Conservation (phyloP, 1,140 invertebrate species). For the Macrocentrus cingulum region DNA sequence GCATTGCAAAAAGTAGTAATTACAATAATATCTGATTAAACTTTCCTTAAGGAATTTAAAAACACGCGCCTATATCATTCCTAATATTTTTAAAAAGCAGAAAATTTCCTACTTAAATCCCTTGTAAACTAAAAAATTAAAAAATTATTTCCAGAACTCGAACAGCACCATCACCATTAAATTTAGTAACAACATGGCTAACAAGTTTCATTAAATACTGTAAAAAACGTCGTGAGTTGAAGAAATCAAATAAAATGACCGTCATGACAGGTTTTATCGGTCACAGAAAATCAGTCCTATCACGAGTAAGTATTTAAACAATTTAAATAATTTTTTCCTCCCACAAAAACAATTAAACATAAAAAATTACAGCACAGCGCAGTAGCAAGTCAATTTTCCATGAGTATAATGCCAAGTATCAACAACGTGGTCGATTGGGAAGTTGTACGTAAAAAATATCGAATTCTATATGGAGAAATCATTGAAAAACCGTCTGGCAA, state of each 20-base stretch:
- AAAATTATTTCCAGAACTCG: conserved; percentile 68
- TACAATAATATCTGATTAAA: too few species aligned
- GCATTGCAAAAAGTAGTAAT: too few species aligned
- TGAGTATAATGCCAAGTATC: conserved; percentile 69
- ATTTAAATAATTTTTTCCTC: neutral
- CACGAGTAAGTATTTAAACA: conserved; percentile 32
- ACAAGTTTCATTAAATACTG: conserved; percentile 71
- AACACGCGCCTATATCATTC: too few species aligned
- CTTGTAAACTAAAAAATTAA: neutral
- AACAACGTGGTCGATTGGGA: conserved; percentile 90
- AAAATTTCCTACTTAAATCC: too few species aligned
- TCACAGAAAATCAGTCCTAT: conserved; percentile 36
- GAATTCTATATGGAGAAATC: conserved; percentile 71
- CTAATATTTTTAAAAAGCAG: too few species aligned
- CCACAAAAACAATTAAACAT: neutral
- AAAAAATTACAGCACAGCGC: conserved; percentile 65
- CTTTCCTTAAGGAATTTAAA: too few species aligned
- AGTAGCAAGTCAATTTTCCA: conserved; percentile 76
- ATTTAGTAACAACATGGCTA: conserved; percentile 91
- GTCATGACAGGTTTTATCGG: conserved; percentile 42
- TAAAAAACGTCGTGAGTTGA: conserved; percentile 29
- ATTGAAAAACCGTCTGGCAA: conserved; percentile 61
- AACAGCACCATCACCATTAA: conserved; percentile 94
- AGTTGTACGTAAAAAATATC: conserved; percentile 81
- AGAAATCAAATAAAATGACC: conserved; percentile 35